A percentile compares a stretch with the other conserved stretches of the same genome.
Conservation (phyloP, 2,888 invertebrate genomes). For the Eupeodes luniger region DNA sequence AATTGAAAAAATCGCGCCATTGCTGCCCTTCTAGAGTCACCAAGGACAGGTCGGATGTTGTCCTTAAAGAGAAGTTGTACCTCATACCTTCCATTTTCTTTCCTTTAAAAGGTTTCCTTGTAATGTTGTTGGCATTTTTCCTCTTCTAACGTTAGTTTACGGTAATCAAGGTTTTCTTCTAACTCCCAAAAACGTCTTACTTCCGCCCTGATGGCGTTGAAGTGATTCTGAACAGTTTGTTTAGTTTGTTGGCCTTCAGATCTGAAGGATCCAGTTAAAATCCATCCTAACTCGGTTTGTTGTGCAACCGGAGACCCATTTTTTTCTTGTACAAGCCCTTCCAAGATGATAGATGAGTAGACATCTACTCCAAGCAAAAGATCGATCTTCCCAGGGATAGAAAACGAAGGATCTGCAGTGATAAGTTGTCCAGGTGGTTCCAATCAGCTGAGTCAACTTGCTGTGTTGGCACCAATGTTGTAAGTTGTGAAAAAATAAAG, state of each 20-base stretch:
- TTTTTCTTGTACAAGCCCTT: conserved; percentile 17
- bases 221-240: conserved; percentile 12
- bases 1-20: conserved; percentile 32
- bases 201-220: not conserved
- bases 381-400: conserved; percentile 24
- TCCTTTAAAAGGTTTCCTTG: not conserved
- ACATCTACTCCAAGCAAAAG: conserved; percentile 27
- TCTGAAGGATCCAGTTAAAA: conserved; percentile 14
- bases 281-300: conserved; percentile 36
- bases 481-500: conserved; percentile 14
- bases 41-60: not conserved
- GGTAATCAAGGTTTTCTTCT: not conserved
- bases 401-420: conserved; percentile 32
- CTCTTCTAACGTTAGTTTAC: not conserved
- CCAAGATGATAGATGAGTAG: conserved; percentile 27
- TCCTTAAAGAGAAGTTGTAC: not conserved
- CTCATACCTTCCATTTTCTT: not conserved
- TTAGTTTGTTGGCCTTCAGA: not conserved
- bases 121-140: not conserved
- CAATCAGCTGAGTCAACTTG: not conserved
- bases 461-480: not conserved
- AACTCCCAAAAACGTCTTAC: conserved; percentile 28
- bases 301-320: conserved; percentile 35
- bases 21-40: not conserved
- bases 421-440: not conserved